These are phyloP conservation scores for Gambusia affinis DNA, from an alignment of 2,113 vertebrate species.

Conservation along the genomic window DNA sequence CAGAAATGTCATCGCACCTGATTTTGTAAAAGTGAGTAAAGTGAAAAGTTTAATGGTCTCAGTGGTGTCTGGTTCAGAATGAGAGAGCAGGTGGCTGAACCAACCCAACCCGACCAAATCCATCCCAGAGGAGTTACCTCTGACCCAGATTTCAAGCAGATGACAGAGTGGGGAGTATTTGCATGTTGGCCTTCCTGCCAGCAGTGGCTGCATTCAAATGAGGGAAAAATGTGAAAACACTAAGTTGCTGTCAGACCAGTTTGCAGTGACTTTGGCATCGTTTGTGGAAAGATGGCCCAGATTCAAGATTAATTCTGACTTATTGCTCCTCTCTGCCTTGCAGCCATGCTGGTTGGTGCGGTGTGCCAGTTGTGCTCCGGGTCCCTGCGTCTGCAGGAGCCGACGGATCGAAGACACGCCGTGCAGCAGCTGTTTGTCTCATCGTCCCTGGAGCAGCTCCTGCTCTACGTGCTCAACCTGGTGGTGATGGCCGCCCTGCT, in stretches of 20 bases:
- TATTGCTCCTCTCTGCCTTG: slow-evolving; percentile 48
- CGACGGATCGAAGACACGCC: slow-evolving; percentile 38
- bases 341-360: slow-evolving; percentile 72
- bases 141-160: slow-evolving; percentile 27
- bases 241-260: slow-evolving; percentile 34
- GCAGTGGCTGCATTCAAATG: slow-evolving; percentile 50
- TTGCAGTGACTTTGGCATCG: slow-evolving; percentile 1
- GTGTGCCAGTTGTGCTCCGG: slow-evolving; percentile 71
- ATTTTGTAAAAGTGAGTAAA: neutral
- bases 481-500: slow-evolving; percentile 73
- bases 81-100: slow-evolving; percentile 35
- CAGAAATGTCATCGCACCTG: too few species aligned
- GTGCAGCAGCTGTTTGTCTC: slow-evolving; percentile 73
- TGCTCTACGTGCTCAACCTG: slow-evolving; percentile 78
- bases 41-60: slow-evolving; percentile 58
- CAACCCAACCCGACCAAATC: slow-evolving; percentile 13
- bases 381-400: slow-evolving; percentile 56
- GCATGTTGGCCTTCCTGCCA: slow-evolving; percentile 28
- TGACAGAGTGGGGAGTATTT: slow-evolving; percentile 33
- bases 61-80: slow-evolving; percentile 26
- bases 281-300: slow-evolving; percentile 43
- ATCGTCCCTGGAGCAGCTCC: slow-evolving; percentile 69
- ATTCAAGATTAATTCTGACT: slow-evolving; percentile 42
- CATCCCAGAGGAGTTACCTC: slow-evolving; percentile 29
- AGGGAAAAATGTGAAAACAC: slow-evolving; percentile 28